phyloP scores from a whole-genome alignment of 2,797 vertebrate genomes.

The Selene dorsalis region DNA sequence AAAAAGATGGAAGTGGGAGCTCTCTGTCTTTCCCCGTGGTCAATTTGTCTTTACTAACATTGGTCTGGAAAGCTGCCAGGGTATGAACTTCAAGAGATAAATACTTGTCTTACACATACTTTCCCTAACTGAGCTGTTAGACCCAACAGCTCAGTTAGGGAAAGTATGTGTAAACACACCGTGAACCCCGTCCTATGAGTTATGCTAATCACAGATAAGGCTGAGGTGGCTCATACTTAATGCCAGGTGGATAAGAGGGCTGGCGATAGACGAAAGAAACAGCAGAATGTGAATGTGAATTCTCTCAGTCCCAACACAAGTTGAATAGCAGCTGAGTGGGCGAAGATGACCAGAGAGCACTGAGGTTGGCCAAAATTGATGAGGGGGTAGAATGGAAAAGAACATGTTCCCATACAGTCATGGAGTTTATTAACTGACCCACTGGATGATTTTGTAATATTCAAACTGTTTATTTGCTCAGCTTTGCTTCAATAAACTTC shows the following conservation, averaged over 20 bases:
- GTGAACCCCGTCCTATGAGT: conserved; percentile 64
- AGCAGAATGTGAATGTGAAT: conserved; percentile 20
- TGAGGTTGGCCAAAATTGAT: conserved; percentile 27
- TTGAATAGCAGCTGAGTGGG: conserved; percentile 21
- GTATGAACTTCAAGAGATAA: conserved; percentile 64
- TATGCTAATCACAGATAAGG: conserved; percentile 78
- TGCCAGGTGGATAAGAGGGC: conserved; percentile 71
- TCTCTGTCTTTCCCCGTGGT: conserved; percentile 35
- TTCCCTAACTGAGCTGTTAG: conserved; percentile 64
- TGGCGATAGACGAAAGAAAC: conserved; percentile 56
- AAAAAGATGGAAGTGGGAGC: conserved; percentile 28
- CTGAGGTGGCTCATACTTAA: conserved; percentile 65
- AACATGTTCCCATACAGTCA: conserved; percentile 14
- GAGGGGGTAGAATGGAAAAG: conserved; percentile 21
- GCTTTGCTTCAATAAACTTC: conserved; percentile 61
- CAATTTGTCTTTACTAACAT: conserved; percentile 31
- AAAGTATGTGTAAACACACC: conserved; percentile 72
- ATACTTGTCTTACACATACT: conserved; percentile 68
- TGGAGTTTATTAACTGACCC: conserved; percentile 45
- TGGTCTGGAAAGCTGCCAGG: conserved; percentile 70
- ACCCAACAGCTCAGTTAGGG: no score
- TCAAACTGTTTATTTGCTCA: conserved; percentile 58
- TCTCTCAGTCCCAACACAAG: conserved; percentile 24
- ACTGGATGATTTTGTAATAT: conserved; percentile 40
- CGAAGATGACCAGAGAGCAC: conserved; percentile 28